Percentiles rank a stretch among this genome's conserved stretches.
These are phyloP conservation scores for Latrodectus hesperus DNA, from an alignment of 2,888 invertebrate genomes.

Conservation along the genomic window DNA sequence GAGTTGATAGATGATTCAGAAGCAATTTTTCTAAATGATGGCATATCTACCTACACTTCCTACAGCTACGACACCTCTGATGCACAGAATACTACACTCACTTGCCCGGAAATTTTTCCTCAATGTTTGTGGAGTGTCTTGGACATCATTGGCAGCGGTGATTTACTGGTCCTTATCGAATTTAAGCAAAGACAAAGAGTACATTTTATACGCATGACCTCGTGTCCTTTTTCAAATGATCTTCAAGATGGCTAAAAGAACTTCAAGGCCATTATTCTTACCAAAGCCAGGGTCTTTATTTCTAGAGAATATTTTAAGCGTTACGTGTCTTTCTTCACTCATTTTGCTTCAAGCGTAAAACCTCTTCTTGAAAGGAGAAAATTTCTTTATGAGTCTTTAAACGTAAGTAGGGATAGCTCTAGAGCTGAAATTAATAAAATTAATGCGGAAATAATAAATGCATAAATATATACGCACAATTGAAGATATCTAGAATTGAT, in stretches of 20 bases:
- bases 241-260: neutral
- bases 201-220: neutral
- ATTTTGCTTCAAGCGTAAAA: too few species aligned
- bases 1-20: slow-evolving; percentile 13
- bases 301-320: too few species aligned
- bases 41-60: slow-evolving; percentile 11
- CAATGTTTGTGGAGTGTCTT: slow-evolving; percentile 19
- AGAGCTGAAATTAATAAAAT: too few species aligned
- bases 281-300: too few species aligned
- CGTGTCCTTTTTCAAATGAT: neutral
- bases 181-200: slow-evolving; percentile 19
- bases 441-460: too few species aligned
- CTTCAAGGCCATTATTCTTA: too few species aligned
- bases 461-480: too few species aligned
- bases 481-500: too few species aligned
- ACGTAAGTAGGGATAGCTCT: too few species aligned
- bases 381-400: too few species aligned
- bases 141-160: slow-evolving; percentile 17
- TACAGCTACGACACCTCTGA: neutral
- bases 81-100: slow-evolving; percentile 10
- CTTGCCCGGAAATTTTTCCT: slow-evolving; percentile 4
- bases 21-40: slow-evolving; percentile 3
- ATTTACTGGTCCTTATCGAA: slow-evolving; percentile 6
- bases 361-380: too few species aligned
- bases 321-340: too few species aligned